Percentiles rank a stretch among this genome's conserved stretches.
These are phyloP conservation scores for Thunnus maccoyii DNA, from an alignment of 2,113 vertebrate species.

Conservation along the genomic window DNA sequence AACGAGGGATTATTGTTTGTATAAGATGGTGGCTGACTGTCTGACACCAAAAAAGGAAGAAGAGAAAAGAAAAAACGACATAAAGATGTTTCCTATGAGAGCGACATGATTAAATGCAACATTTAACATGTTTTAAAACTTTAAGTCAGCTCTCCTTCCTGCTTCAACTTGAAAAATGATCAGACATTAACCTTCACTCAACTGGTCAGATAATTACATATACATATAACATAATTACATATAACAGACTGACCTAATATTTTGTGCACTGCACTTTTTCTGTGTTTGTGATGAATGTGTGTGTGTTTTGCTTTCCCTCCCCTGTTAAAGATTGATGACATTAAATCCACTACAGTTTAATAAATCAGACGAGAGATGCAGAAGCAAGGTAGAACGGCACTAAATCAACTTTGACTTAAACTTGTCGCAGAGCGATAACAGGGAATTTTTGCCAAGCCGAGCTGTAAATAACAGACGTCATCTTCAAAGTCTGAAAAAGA, in stretches of 20 bases:
- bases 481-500: constrained; percentile 63
- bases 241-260: constrained; percentile 24
- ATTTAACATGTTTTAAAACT: background rate
- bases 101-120: background rate
- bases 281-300: constrained; percentile 29
- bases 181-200: constrained; percentile 5
- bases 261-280: constrained; percentile 3
- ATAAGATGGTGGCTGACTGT: constrained; percentile 3
- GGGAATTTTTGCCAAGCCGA: constrained; percentile 26
- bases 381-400: constrained; percentile 11
- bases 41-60: constrained; percentile 16
- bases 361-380: constrained; percentile 28
- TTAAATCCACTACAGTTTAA: constrained; percentile 30
- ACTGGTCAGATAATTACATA: constrained; percentile 23
- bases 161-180: constrained; percentile 8
- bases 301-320: constrained; percentile 28
- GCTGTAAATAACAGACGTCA: constrained; percentile 68
- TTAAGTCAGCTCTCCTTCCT: background rate
- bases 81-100: background rate
- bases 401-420: constrained; percentile 56
- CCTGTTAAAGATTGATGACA: constrained; percentile 36
- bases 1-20: background rate
- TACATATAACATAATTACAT: constrained; percentile 26
- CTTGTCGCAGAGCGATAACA: constrained; percentile 42
- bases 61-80: background rate